Conservation (phyloP, 1,140 invertebrate species). For the Drosophila asahinai region DNA sequence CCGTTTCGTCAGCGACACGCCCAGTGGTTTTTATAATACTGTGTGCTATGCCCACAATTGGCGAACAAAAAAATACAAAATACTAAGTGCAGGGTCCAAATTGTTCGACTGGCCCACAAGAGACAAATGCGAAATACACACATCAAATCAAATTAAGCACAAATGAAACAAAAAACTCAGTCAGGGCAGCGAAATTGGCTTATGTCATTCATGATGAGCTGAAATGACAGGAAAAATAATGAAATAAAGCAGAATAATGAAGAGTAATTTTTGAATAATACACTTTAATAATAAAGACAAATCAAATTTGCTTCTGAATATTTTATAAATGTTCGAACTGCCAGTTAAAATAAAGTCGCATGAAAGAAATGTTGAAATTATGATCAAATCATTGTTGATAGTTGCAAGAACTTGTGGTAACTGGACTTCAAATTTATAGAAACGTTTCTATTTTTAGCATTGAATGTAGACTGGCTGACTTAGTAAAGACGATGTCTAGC, state of each 20-base stretch:
- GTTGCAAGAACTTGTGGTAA: too few species aligned
- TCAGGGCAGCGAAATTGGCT: constrained; percentile 13
- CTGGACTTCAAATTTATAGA: neutral
- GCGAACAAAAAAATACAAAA: constrained; percentile 6
- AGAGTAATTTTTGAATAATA: neutral
- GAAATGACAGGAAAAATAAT: neutral
- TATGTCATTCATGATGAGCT: constrained; percentile 23
- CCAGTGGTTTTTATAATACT: constrained; percentile 23
- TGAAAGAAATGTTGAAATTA: neutral
- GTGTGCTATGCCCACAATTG: neutral
- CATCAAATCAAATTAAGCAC: constrained; percentile 62
- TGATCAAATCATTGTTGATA: neutral
- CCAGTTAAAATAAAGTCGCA: too few species aligned
- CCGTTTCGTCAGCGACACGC: constrained; percentile 44
- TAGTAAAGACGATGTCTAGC: constrained; percentile 5
- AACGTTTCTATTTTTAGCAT: neutral
- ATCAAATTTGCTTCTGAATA: neutral
- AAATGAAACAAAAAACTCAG: constrained; percentile 35
- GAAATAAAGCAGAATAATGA: neutral
- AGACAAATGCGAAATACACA: constrained; percentile 24
- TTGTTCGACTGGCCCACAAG: constrained; percentile 30
- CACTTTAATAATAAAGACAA: neutral
- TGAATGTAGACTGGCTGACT: neutral
- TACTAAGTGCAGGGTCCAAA: constrained; percentile 31
- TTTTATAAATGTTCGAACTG: neutral